Evolutionary conservation across 2,888 invertebrate species (phyloP).

Genomic region (Macrosoma leucophasiata): DNA sequence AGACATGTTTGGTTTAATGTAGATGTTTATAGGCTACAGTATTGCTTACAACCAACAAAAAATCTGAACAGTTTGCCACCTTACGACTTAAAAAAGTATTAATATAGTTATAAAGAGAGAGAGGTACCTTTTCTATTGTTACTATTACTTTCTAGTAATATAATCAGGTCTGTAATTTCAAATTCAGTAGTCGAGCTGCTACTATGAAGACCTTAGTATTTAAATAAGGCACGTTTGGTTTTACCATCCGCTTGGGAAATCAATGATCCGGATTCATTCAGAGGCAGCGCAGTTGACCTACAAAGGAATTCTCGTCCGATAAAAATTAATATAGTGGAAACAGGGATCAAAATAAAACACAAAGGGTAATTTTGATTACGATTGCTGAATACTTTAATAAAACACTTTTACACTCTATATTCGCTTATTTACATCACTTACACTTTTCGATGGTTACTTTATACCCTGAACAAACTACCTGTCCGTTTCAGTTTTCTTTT

Average conservation of each 20-base stretch:
- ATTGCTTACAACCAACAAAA: too few relatives aligned
- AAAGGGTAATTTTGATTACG: not conserved
- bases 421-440: not conserved
- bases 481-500: too few relatives aligned
- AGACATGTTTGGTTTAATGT: too few relatives aligned
- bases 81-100: too few relatives aligned
- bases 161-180: too few relatives aligned
- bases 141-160: too few relatives aligned
- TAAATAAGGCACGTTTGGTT: slow-evolving; percentile 51
- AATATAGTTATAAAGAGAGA: too few relatives aligned
- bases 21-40: too few relatives aligned
- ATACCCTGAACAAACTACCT: not conserved
- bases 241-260: slow-evolving; percentile 65
- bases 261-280: slow-evolving; percentile 51
- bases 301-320: slow-evolving; percentile 40
- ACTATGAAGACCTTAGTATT: slow-evolving; percentile 35
- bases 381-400: slow-evolving; percentile 2
- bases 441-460: not conserved
- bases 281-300: slow-evolving; percentile 41
- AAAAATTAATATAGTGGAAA: slow-evolving; percentile 41
- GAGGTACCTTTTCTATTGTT: too few relatives aligned
- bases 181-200: slow-evolving; percentile 17
- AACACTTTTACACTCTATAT: not conserved
- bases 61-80: too few relatives aligned
- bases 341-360: slow-evolving; percentile 11